Evolutionary conservation across 2,113 vertebrate species (phyloP).

Genomic region (Ciconia stormi): DNA sequence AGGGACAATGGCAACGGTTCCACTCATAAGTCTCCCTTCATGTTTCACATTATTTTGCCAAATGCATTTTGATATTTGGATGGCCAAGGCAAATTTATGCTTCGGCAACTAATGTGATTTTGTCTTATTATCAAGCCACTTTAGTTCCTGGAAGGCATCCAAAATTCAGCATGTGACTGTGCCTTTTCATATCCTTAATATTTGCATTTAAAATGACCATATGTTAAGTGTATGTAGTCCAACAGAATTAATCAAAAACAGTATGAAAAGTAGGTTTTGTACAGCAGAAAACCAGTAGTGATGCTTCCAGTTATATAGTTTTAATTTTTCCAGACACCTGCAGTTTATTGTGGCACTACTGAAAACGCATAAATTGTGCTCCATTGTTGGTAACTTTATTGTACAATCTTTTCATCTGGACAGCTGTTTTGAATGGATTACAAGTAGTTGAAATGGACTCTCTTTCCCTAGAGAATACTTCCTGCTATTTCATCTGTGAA

Average conservation of each 20-base stretch:
- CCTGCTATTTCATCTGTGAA: neutral
- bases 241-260: constrained; percentile 14
- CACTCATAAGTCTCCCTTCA: neutral
- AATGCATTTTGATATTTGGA: constrained; percentile 24
- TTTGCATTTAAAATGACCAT: constrained; percentile 46
- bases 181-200: constrained; percentile 37
- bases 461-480: neutral
- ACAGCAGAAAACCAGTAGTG: neutral
- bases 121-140: neutral
- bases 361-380: neutral
- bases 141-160: neutral
- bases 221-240: constrained; percentile 3
- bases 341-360: neutral
- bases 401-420: neutral
- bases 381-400: neutral
- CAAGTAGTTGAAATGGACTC: neutral
- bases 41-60: constrained; percentile 19
- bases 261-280: neutral
- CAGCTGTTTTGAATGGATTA: neutral
- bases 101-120: constrained; percentile 2
- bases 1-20: neutral
- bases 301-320: neutral
- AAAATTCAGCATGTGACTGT: neutral
- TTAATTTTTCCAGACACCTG: constrained; percentile 17
- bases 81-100: neutral